These are phyloP conservation scores for Ischnus inquisitorius DNA, from an alignment of 2,888 invertebrate genomes.

Conservation along the genomic window DNA sequence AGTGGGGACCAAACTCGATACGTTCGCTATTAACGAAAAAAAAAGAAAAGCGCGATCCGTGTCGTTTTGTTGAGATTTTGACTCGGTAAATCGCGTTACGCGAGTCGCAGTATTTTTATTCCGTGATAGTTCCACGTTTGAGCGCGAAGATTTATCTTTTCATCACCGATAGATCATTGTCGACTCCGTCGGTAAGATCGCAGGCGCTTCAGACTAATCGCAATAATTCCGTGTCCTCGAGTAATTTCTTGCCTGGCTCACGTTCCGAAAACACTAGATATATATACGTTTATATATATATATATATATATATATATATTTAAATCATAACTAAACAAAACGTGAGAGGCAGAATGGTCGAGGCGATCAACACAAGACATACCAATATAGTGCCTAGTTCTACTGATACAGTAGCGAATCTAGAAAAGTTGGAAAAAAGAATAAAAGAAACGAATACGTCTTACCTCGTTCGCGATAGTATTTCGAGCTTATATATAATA, in stretches of 20 bases:
- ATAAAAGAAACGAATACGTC: conserved; percentile 36
- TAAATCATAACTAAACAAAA: conserved; percentile 36
- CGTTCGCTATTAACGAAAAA: neutral
- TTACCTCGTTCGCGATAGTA: conserved; percentile 57
- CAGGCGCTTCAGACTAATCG: conserved; percentile 38
- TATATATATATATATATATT: neutral
- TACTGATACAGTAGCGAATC: conserved; percentile 20
- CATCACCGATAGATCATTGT: neutral
- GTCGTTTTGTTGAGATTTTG: neutral
- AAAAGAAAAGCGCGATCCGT: neutral
- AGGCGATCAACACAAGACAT: conserved; percentile 48
- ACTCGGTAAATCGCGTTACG: conserved; percentile 13
- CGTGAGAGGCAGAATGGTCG: conserved; percentile 40
- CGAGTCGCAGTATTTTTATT: conserved; percentile 57
- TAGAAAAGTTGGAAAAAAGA: neutral
- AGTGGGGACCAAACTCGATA: conserved; percentile 16
- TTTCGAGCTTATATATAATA: conserved; percentile 54
- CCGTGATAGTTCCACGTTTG: conserved; percentile 53
- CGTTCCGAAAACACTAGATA: neutral
- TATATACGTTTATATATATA: too few species aligned
- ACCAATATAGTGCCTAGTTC: conserved; percentile 50
- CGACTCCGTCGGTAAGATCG: conserved; percentile 12
- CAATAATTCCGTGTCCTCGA: conserved; percentile 64
- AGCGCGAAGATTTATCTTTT: neutral
- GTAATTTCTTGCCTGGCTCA: conserved; percentile 52